Percentiles rank a stretch among this genome's conserved stretches.
phyloP scores from a whole-genome alignment of 2,888 invertebrate species.

The Syrista parreyssii region DNA sequence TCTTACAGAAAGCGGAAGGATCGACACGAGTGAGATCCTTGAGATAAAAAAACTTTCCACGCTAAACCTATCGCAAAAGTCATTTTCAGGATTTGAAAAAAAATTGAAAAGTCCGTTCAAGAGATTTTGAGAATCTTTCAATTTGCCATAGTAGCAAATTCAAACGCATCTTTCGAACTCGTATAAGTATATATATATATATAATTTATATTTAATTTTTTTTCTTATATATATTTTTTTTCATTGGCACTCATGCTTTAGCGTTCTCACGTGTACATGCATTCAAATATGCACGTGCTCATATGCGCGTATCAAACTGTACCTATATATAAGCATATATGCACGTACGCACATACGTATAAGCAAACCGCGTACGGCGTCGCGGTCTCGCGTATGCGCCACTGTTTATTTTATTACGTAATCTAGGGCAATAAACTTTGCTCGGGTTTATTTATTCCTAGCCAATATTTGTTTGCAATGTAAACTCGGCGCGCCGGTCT shows the following conservation, averaged over 20 bases:
- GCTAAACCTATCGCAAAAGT: background rate
- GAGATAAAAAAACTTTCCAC: background rate
- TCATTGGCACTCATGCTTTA: too few species aligned
- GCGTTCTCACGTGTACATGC: too few species aligned
- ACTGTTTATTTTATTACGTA: conserved; percentile 25
- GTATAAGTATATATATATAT: background rate
- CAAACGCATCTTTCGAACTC: background rate
- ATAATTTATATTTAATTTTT: too few species aligned
- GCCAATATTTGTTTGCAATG: conserved; percentile 26
- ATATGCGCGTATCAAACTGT: too few species aligned
- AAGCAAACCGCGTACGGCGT: background rate
- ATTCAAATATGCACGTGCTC: too few species aligned
- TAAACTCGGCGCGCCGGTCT: conserved; percentile 15
- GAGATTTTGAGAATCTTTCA: background rate
- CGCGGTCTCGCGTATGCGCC: conserved; percentile 12
- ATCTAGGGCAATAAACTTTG: conserved; percentile 25
- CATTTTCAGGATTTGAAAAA: background rate
- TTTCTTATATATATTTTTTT: too few species aligned
- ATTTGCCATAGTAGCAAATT: background rate
- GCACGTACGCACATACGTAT: background rate
- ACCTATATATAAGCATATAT: too few species aligned
- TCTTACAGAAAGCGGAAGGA: background rate
- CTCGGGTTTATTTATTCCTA: conserved; percentile 21
- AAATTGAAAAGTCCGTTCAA: background rate
- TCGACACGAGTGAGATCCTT: background rate